Percentiles rank a stretch among this genome's conserved stretches.
These are phyloP conservation scores for Stenchaetothrips biformis DNA, from an alignment of 2,888 invertebrate species.

Conservation along the genomic window DNA sequence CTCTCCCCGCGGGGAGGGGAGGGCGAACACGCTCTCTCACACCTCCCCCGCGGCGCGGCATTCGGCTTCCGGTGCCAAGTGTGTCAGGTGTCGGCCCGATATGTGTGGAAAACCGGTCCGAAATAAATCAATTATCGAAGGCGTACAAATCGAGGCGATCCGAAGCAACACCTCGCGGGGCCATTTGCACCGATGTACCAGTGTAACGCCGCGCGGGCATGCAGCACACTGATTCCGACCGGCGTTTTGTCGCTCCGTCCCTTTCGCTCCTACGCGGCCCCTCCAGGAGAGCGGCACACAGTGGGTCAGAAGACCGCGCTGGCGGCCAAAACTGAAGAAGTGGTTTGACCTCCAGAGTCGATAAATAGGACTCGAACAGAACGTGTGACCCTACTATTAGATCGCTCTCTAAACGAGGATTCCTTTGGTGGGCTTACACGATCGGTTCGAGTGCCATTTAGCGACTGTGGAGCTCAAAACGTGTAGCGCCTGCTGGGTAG, in stretches of 20 bases:
- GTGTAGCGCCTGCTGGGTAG: background rate
- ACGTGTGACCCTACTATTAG: no score
- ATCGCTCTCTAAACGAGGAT: no score
- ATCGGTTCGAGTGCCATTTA: no score
- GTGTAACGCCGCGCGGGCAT: no score
- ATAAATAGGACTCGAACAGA: no score
- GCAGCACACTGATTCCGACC: no score
- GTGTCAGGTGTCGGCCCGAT: background rate
- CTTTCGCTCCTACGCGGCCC: background rate
- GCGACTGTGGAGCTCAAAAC: background rate
- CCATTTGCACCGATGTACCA: no score
- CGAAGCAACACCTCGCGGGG: background rate
- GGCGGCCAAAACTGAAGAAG: no score
- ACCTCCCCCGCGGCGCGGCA: background rate
- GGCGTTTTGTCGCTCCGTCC: no score
- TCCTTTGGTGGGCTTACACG: no score
- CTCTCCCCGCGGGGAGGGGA: background rate
- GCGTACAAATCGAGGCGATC: background rate
- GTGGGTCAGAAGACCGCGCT: background rate
- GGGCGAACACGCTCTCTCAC: background rate
- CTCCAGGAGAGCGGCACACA: background rate
- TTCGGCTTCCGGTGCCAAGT: background rate
- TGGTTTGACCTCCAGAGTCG: no score
- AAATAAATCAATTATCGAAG: constrained; percentile 17
- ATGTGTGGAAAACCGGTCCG: background rate